Evolutionary conservation across 2,888 invertebrate genomes (phyloP), one percentile per base, ranked within the genome.

Genomic region (Scaptomyza polygonia): DNA sequence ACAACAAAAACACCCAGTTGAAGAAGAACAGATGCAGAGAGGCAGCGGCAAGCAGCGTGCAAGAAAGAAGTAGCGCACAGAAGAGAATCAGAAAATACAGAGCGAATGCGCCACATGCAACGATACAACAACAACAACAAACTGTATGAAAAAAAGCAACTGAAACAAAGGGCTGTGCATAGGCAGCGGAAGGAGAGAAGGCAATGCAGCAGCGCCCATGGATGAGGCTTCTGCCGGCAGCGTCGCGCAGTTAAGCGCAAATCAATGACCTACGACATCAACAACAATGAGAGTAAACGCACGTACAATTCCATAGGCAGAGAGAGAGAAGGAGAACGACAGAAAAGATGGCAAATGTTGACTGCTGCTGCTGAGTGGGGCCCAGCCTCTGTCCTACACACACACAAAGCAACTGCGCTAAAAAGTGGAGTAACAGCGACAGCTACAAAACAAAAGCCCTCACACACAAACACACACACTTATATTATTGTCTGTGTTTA

Each of bases 231-330:
- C 75, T 77, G 56, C 70, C 67, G 71, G 52, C 64, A 52, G 52
- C 58, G 61, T 51, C 59, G 66, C 62, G 61, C 65, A 59, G 71
- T 79, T 77, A 79, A 86, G 81, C 87, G 81, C 87, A 86, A 86
- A 88, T 86, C 86, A 86, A 86, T 88, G 86, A 86, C 86, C 86
- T 86, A 86, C 88, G 86, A 87, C 86, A 88, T 85, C 82, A 81
- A 72, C 77, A 71, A 72, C 68, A 67, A 56, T 48, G 58, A 54
- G 58, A 55, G 58, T 47, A 54, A 71, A 58, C 63, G 61, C 64
- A 63, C 34, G 42, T 36, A 58, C 51, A 66, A 7, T n/a, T n/a
- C n/a, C n/a, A n/a, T n/a, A 8, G 40, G 57, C 32, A 62, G 27
- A 7, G 27, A 14, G 8, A 42, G n/a, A 43, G 21, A 59, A 40